Evolutionary conservation across 2,888 invertebrate species (phyloP), one percentile per base, ranked within the genome.

Genomic region (Drosophila paranaensis): DNA sequence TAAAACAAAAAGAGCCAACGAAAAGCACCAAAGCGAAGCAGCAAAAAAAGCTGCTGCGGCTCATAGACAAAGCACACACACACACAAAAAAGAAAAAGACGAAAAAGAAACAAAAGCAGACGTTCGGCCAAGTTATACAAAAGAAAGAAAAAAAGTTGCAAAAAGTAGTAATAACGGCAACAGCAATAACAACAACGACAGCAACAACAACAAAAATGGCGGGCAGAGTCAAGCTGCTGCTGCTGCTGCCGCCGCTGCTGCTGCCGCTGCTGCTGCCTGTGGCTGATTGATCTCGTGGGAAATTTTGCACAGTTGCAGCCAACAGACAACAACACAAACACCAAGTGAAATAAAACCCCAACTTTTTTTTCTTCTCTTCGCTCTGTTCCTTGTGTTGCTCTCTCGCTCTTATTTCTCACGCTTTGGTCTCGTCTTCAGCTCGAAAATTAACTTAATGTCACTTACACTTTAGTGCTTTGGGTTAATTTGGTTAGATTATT

Each of bases 391-490:
- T 6, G 48, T 35, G 9, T 37, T 20, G 11, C 35, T 20, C 37
- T 63, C 14, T 39, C 62, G 55, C 69, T 45, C 74, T 63, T 77
- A 74, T 79, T 57, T 71, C 68, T 73, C 55, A 63, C 63, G 68
- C 64, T 67, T 74, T 81, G 77, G 67, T 53, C 66, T 80, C 58
- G 70, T 64, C 74, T 55, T 80, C 53, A 63, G 60, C 62, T 48
- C 80, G 90, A 90, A 90, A 90, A 90, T 90, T 90, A 90, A 90
- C 90, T 90, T 90, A 90, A 90, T 90, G 90, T 90, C 90, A 91
- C 91, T 90, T 90, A 90, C 91, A 90, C 90, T 90, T 90, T 91
- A 90, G 90, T 90, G 90, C 90, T 90, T 90, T 90, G 90, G 86
- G 91, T 90, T 90, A 90, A 90, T 90, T 90, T 90, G 91, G 89